Evolutionary conservation across 1,140 invertebrate species (phyloP), one percentile per base, ranked within the genome.

Genomic region (Melanaphis sacchari): DNA sequence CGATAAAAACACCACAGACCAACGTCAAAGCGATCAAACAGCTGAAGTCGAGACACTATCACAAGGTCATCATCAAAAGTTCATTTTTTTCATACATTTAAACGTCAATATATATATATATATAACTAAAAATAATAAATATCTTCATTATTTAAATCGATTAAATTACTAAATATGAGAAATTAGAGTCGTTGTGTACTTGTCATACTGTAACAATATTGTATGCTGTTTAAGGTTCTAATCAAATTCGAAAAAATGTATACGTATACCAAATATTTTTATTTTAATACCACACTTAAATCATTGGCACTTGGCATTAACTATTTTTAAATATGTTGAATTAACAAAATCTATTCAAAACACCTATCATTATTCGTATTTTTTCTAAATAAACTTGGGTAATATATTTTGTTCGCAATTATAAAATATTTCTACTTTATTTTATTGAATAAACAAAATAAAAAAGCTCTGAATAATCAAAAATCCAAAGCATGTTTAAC

Each of bases 1-100:
- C 8, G 98, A 99, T 95, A 97, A 97, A 93, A 97, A 97, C 3
- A 96, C 96, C 2, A 96, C 96, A 15, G 96, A 96, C 24, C 96
- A 96, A 52, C 96, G 96, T 18, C 95, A 96, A 26, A 96, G 96
- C 9, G 96, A 96, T 15, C 96, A 97, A 95, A 97, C 97, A 59
- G 96, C 96, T 49, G 97, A 97, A 95, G 96, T 97, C 52, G 96
- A 97, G 95, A 97, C 96, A 36, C 94, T 97, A 49, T 97, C 97
- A 38, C 95, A 97, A 93, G 97, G 97, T 97, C 95, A 95, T 95
- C 95, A 59, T 21, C 36, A 43, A 36, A 43, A 54, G 6, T 89
- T 0, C 26, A 36, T 8, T 88, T 8, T 40, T 24, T 4, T 46
- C 41, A 18, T 31, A 43, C 41, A n/a, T 84, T 18, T 87, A n/a